Base-by-base conservation (phyloP, 2,113 vertebrate species). In the Chlamydotis undulata region DNA sequence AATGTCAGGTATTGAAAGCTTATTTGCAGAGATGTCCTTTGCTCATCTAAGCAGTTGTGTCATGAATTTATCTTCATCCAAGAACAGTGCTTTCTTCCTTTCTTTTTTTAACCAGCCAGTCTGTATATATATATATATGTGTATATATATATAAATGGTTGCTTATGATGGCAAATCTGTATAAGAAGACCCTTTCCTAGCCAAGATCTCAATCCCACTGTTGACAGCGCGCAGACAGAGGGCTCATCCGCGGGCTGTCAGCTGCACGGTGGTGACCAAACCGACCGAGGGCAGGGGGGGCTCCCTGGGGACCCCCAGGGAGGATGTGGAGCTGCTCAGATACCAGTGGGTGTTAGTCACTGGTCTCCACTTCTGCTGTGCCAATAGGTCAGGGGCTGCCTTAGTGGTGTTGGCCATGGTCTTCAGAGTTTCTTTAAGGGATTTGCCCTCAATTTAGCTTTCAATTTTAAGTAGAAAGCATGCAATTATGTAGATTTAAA, bases 111-210 rank as follows among this genome's bases (percentile, higher is more conserved):
- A 12, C 12, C 56, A 37, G 11, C 31, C 33, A 6, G 7, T 10
- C 95, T 69, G 1, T 23, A 22, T 8, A 5, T 6, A 4, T 10
- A 0, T 8, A 18, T 7, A 4, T 23, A 22, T 8, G 4, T 6
- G 3, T 10, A 0, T 8, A 18, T 7, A 4, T 6, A 4, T 10
- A 0, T 8, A 18, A 41, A 41, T 13, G 41, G 41, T 2, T 43
- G 21, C 43, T 39, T 13, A 23, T 0, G 2, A 15, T 59, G 89
- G 49, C 65, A 85, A 61, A 93, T 47, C 77, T 39, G 10, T 3
- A 16, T 3, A 33, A 31, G n/a, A 29, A 11, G 76, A 33, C 25
- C 59, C 49, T 56, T 37, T 7, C 43, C 74, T 9, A 14, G 35
- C 28, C 14, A 4, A 64, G 76, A 26, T n/a, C 43, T 21, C 4